phyloP scores from a whole-genome alignment of 2,113 vertebrate species.

The Loxodonta africana region DNA sequence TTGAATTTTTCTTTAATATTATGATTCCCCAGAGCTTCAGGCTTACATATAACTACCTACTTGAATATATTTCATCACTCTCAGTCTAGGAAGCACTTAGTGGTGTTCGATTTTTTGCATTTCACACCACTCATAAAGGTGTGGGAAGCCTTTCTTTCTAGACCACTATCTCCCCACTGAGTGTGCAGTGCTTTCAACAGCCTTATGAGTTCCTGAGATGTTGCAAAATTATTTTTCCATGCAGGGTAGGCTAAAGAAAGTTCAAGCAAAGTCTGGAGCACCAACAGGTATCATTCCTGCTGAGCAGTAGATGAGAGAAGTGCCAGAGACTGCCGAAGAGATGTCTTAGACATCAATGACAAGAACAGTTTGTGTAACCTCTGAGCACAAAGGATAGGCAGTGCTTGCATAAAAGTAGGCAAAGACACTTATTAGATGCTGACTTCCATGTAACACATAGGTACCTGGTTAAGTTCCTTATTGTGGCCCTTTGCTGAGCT shows the following conservation, averaged over 20 bases:
- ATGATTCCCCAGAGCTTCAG: slow-evolving; percentile 19
- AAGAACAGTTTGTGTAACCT: slow-evolving; percentile 6
- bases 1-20: slow-evolving; percentile 43
- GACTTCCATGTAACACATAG: background rate
- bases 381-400: background rate
- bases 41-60: background rate
- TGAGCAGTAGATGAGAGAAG: slow-evolving; percentile 53
- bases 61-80: slow-evolving; percentile 38
- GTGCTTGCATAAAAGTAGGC: background rate
- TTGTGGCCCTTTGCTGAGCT: background rate
- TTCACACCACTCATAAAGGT: background rate
- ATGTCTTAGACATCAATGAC: slow-evolving; percentile 56
- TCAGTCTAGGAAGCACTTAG: slow-evolving; percentile 38
- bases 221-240: slow-evolving; percentile 44
- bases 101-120: background rate
- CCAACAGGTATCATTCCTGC: slow-evolving; percentile 64
- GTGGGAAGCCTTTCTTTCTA: background rate
- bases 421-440: background rate
- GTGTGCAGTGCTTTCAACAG: slow-evolving; percentile 19
- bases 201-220: background rate
- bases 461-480: background rate
- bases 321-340: slow-evolving; percentile 46
- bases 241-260: slow-evolving; percentile 53
- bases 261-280: slow-evolving; percentile 57
- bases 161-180: background rate